Conservation (phyloP, 2,888 invertebrate species). For the Dyspetes luteomarginatus region DNA sequence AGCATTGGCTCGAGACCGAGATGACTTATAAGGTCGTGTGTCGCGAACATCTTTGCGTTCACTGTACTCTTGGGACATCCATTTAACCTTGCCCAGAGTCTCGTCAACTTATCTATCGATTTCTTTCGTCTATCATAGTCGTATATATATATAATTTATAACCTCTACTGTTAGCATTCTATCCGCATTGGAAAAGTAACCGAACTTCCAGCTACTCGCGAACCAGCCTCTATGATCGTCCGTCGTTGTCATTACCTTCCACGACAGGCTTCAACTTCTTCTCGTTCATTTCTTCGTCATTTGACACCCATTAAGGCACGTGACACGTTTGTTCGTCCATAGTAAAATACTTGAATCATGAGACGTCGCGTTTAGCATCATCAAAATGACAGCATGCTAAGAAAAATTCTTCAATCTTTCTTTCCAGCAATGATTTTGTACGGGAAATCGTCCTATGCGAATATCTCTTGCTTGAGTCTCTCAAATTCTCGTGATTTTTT, state of each 20-base stretch:
- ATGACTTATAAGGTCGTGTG: conserved; percentile 58
- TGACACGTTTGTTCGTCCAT: conserved; percentile 14
- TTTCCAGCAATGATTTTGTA: background rate
- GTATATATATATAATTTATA: conserved; percentile 13
- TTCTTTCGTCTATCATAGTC: conserved; percentile 35
- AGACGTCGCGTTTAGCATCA: conserved; percentile 5
- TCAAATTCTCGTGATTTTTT: background rate
- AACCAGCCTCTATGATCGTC: conserved; percentile 1
- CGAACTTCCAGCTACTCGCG: conserved; percentile 41
- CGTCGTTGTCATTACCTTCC: conserved; percentile 26
- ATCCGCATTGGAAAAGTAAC: conserved; percentile 47
- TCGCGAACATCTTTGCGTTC: conserved; percentile 22
- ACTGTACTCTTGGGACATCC: conserved; percentile 40
- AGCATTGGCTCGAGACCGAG: conserved; percentile 48
- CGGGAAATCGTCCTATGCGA: background rate
- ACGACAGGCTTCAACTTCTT: conserved; percentile 20
- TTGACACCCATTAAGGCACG: conserved; percentile 51
- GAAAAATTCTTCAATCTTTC: background rate
- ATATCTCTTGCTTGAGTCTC: background rate
- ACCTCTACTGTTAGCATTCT: conserved; percentile 21
- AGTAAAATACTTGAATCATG: conserved; percentile 9
- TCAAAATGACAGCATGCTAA: background rate
- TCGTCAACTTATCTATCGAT: background rate
- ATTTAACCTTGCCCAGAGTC: conserved; percentile 22
- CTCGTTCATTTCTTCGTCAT: conserved; percentile 28